Evolutionary conservation across 2,113 vertebrate genomes (phyloP).

Genomic region (Stictonetta naevosa): DNA sequence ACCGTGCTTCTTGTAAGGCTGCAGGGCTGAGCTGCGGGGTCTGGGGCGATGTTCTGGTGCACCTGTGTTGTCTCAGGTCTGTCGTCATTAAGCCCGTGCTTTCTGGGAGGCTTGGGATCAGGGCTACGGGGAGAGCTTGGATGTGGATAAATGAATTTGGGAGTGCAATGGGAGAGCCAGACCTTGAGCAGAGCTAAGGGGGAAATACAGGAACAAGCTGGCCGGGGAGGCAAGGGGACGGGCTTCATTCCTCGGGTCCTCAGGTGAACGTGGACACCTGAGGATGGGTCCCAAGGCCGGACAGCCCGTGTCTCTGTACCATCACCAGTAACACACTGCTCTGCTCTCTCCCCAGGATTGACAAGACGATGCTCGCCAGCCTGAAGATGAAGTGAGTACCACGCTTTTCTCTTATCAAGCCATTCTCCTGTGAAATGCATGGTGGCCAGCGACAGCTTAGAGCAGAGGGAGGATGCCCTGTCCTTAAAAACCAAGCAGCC

Average conservation of each 20-base stretch:
- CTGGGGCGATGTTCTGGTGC: fast-evolving
- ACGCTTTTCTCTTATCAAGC: fast-evolving
- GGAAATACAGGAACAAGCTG: not conserved
- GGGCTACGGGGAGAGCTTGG: not conserved
- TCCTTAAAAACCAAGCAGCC: too few species aligned
- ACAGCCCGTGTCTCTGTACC: not conserved
- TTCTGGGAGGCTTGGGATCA: not conserved
- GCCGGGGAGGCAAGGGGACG: not conserved
- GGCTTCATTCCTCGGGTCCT: not conserved
- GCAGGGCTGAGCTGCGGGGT: fast-evolving
- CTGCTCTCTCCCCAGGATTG: conserved; percentile 80
- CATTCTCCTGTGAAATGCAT: fast-evolving
- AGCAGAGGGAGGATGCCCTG: not conserved
- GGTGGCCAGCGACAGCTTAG: not conserved
- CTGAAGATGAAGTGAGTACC: conserved; percentile 86
- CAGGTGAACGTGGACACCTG: not conserved
- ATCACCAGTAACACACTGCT: not conserved
- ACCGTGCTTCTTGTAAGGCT: not conserved
- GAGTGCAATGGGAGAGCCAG: not conserved
- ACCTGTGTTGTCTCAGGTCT: fast-evolving
- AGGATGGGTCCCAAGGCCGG: not conserved
- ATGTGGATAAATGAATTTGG: fast-evolving
- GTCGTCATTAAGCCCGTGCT: fast-evolving
- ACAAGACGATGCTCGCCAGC: conserved; percentile 84
- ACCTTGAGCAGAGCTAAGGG: not conserved